A percentile compares a stretch with the other conserved stretches of the same genome.
These are phyloP conservation scores for Desmophyllum pertusum DNA, from an alignment of 92 coral and sea anemone genomes.

Conservation along the genomic window DNA sequence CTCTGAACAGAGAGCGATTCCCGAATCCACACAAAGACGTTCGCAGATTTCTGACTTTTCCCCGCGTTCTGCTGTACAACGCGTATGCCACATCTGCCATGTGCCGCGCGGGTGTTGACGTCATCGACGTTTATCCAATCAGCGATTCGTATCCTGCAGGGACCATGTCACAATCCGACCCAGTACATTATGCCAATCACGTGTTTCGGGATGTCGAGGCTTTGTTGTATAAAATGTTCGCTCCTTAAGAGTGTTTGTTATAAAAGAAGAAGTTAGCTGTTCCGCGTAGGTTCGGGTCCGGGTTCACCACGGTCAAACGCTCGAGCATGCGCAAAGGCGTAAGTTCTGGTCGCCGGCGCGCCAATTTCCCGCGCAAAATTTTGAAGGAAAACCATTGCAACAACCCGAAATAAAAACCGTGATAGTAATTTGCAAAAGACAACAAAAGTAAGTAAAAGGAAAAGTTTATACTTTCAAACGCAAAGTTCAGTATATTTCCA, in stretches of 20 bases:
- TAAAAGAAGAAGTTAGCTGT: neutral
- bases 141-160: constrained; percentile 90
- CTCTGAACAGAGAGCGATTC: constrained; percentile 82
- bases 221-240: constrained; percentile 56
- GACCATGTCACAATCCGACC: constrained; percentile 74
- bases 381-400: too few species aligned
- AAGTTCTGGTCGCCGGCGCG: too few species aligned
- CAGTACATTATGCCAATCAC: constrained; percentile 74
- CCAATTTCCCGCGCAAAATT: too few species aligned
- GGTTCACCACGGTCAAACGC: too few species aligned
- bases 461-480: too few species aligned
- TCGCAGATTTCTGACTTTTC: constrained; percentile 87
- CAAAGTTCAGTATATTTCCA: too few species aligned
- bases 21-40: constrained; percentile 95
- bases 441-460: too few species aligned
- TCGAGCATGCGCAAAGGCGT: too few species aligned
- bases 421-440: too few species aligned
- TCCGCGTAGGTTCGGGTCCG: too few species aligned
- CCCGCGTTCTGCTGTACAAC: constrained; percentile 78
- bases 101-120: constrained; percentile 90
- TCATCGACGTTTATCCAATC: constrained; percentile 88
- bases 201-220: constrained; percentile 80
- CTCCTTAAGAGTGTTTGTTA: neutral
- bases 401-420: too few species aligned
- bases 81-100: constrained; percentile 89